Evolutionary conservation across 2,888 invertebrate genomes (phyloP).

Genomic region (Microctonus aethiopoides): DNA sequence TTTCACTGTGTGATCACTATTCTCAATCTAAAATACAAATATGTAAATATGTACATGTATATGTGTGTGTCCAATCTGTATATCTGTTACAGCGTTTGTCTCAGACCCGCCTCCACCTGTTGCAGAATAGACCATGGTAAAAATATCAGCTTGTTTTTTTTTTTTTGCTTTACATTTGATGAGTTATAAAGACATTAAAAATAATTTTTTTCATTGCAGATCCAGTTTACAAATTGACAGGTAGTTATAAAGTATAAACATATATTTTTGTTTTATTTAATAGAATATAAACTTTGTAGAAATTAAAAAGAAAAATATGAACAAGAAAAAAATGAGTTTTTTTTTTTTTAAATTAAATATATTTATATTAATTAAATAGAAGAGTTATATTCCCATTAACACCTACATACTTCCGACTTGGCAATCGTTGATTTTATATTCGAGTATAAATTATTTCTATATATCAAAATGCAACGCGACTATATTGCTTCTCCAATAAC

Average conservation of each 20-base stretch:
- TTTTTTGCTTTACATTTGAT: background rate
- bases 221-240: no score
- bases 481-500: conserved; percentile 19
- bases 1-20: background rate
- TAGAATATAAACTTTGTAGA: no score
- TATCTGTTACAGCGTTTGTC: conserved; percentile 23
- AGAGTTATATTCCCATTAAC: background rate
- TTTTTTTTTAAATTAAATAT: no score
- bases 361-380: background rate
- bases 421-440: conserved; percentile 23
- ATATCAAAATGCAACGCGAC: background rate
- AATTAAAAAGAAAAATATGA: no score
- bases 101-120: conserved; percentile 21
- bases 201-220: no score
- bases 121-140: conserved; percentile 18
- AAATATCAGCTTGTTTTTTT: conserved; percentile 17
- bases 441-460: conserved; percentile 14
- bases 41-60: background rate
- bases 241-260: no score
- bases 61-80: no score
- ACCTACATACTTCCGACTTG: conserved; percentile 23
- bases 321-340: no score
- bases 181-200: no score
- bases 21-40: background rate
- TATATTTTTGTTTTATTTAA: no score